Evolutionary conservation across 2,113 vertebrate genomes (phyloP), one percentile per base, ranked within the genome.

Genomic region (Todiramphus chloris): DNA sequence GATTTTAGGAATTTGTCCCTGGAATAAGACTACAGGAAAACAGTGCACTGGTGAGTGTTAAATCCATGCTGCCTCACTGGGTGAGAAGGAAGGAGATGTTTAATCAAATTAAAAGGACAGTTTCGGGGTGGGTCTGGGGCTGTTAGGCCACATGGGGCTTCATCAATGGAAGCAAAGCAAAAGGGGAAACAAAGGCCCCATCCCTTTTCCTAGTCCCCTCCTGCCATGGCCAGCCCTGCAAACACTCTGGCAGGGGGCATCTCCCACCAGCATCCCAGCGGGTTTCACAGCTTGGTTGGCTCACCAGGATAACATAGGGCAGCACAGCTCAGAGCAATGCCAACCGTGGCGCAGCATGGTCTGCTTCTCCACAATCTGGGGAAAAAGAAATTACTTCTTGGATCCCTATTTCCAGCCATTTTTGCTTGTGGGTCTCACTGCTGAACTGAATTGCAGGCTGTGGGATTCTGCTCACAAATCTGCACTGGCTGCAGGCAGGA

Each of bases 131-230:
- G 85, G 28, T 35, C 44, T 3, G 3, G 78, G 53, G 88, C 92
- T 64, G 28, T 56, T 83, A 16, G 83, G 75, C 93, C 93, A 50
- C 95, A 82, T 87, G 91, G 87, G 91, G 84, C 62, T 93, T 70
- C 60, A 20, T 53, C 91, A 87, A 67, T 79, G 64, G 95, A 90
- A 95, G 95, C 94, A 96, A 97, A 96, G 94, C 69, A 0, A 39
- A 73, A 91, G 56, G 74, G 62, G 83, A 96, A 95, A 96, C 93
- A 94, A 96, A 95, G 87, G 77, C 87, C 41, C 28, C 3, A 43
- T 53, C 78, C 89, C 78, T 4, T 5, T 11, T n/a, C 46, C 87
- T 43, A 2, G 2, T 67, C 50, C 75, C 67, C 37, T 83, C 83
- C 53, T 17, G 10, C 60, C 55, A 33, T 7, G 83, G 63, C 83